phyloP scores from a whole-genome alignment of 2,113 vertebrate genomes.

The Anarhynchus alexandrinus region DNA sequence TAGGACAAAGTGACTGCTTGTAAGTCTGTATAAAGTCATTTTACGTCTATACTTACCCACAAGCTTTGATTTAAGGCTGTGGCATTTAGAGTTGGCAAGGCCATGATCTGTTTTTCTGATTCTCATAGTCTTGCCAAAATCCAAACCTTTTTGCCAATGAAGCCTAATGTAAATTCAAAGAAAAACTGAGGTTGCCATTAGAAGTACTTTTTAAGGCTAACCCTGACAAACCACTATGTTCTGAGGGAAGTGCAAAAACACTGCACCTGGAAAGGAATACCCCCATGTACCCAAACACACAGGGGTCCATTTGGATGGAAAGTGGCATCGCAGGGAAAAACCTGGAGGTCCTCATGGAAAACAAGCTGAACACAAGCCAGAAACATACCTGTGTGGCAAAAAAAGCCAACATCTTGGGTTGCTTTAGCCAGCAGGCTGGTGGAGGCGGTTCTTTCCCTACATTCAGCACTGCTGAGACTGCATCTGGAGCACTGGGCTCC shows the following conservation, averaged over 20 bases:
- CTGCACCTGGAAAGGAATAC: background rate
- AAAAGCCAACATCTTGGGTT: background rate
- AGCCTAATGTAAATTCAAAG: background rate
- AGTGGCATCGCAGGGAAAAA: background rate
- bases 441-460: rapidly evolving
- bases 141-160: background rate
- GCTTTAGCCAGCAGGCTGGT: background rate
- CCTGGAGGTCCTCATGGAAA: too few species aligned
- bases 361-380: too few species aligned
- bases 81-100: background rate
- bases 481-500: background rate
- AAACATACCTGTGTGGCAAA: background rate
- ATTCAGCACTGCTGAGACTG: background rate
- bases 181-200: background rate
- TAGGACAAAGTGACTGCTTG: background rate
- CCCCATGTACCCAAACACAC: background rate
- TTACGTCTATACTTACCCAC: background rate
- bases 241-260: background rate
- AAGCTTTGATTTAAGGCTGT: background rate
- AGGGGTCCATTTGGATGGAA: background rate
- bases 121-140: background rate
- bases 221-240: background rate
- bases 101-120: background rate
- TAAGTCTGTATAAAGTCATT: background rate
- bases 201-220: background rate